Evolutionary conservation across 2,797 vertebrate species (phyloP).

Genomic region (Oreonectes daqikongensis): DNA sequence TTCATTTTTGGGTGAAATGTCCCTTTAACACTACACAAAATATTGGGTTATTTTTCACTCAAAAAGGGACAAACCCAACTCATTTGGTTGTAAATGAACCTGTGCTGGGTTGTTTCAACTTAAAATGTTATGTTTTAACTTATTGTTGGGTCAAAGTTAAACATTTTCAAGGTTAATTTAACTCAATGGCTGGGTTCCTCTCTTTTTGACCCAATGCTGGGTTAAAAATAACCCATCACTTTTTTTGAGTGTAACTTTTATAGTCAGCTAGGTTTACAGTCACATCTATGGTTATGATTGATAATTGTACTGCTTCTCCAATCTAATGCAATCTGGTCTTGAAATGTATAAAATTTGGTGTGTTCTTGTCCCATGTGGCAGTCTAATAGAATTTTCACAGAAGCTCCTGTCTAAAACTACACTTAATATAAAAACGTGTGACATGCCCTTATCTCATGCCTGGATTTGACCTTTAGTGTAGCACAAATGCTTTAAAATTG

Average conservation of each 20-base stretch:
- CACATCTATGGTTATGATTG: constrained; percentile 14
- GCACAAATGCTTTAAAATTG: not conserved
- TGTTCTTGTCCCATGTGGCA: constrained; percentile 2
- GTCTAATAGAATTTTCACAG: constrained; percentile 7
- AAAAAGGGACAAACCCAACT: too few species aligned
- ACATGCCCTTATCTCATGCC: constrained; percentile 15
- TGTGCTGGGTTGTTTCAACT: too few species aligned
- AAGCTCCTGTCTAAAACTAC: constrained; percentile 2
- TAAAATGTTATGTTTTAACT: too few species aligned
- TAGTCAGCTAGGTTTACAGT: not conserved
- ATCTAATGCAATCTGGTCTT: constrained; percentile 1
- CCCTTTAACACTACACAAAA: too few species aligned
- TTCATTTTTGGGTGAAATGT: too few species aligned
- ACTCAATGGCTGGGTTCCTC: too few species aligned
- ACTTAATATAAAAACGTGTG: constrained; percentile 11
- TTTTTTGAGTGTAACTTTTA: not conserved
- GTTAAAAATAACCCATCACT: too few species aligned
- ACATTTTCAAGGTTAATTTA: not conserved
- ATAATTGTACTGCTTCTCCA: constrained; percentile 12
- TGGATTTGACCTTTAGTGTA: constrained; percentile 27
- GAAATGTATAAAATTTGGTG: constrained; percentile 15
- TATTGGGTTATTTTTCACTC: too few species aligned
- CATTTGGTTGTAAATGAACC: too few species aligned
- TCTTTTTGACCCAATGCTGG: too few species aligned
- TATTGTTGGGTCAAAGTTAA: too few species aligned